These are phyloP conservation scores for Leucania comma DNA, from an alignment of 2,888 invertebrate species.

Conservation along the genomic window DNA sequence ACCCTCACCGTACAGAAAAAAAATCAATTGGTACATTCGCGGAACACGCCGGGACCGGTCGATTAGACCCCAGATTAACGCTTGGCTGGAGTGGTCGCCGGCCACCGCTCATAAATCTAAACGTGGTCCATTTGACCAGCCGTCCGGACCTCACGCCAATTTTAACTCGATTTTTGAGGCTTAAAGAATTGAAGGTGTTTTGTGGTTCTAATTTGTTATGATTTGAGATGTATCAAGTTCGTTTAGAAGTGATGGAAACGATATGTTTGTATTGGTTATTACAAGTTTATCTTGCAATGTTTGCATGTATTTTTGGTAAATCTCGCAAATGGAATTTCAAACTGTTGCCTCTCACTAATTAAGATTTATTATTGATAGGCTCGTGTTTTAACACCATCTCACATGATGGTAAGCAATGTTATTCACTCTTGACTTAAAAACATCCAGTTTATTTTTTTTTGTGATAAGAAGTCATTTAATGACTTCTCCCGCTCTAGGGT, in stretches of 20 bases:
- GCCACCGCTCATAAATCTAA: constrained; percentile 70
- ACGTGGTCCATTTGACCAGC: constrained; percentile 69
- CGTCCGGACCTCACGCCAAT: constrained; percentile 48
- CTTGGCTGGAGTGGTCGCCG: constrained; percentile 67
- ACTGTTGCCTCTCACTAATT: too few relatives aligned
- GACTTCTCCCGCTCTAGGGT: too few relatives aligned
- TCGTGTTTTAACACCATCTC: too few relatives aligned
- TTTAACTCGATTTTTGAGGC: constrained; percentile 59
- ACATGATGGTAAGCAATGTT: too few relatives aligned
- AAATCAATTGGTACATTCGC: constrained; percentile 57
- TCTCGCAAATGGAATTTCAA: too few relatives aligned
- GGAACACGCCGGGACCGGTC: constrained; percentile 55
- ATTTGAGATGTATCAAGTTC: not conserved
- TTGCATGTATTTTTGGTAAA: too few relatives aligned
- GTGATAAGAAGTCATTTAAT: too few relatives aligned
- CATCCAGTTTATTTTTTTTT: too few relatives aligned
- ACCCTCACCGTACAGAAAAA: constrained; percentile 30
- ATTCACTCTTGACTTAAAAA: not conserved
- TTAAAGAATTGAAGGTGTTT: constrained; percentile 38
- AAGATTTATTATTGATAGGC: too few relatives aligned
- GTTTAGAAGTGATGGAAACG: not conserved
- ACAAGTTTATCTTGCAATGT: too few relatives aligned
- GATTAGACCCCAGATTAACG: constrained; percentile 66
- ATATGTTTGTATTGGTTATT: not conserved
- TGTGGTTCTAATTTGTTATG: constrained; percentile 17